Evolutionary conservation across 2,888 invertebrate species (phyloP), one percentile per base, ranked within the genome.

Genomic region (Eugnorisma glareosa): DNA sequence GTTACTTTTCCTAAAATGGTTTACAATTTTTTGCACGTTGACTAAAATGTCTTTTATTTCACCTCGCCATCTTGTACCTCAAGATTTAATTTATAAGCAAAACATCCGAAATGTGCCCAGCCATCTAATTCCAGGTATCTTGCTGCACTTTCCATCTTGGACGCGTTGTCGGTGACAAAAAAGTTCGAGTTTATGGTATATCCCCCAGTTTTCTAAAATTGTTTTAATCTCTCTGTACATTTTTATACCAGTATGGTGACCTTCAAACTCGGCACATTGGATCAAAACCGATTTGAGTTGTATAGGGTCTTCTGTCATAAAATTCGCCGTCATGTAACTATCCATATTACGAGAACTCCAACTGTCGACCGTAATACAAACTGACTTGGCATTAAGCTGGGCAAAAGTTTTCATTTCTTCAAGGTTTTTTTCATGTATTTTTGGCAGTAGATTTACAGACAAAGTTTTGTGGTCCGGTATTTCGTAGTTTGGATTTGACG

Each of bases 81-180:
- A 3, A 45, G 43, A 6, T 70, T 61, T 35, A 69, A 11, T 40
- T 69, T 57, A 40, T 40, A 54, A 2, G 59, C 59, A 45, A 45
- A 61, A 71, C 59, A 71, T 61, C 70, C 59, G 6, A 59, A 70
- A 61, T 71, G 43, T 10, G 8, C 24, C 70, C 70, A 71, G 18
- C 31, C 59, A 61, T 61, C 59, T 18, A 71, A n/a, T 10, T 70
- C 70, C 0, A 61, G 2, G 10, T 48, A 71, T 61, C 5, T 72
- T 51, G 48, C 24, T 11, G 37, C 64, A 67, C 35, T 67, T 13
- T 48, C 48, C 67, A 68, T 37, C 24, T 67, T 35, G 35, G 48
- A 67, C 7, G 48, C 67, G 7, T 67, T 67, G 48, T 51, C 48
- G 7, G 48, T 51, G 67, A 67, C 67, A 68, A 67, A 68, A 51